These are phyloP conservation scores for Drosophila sechellia DNA, from an alignment of 1,140 invertebrate genomes.

Conservation along the genomic window DNA sequence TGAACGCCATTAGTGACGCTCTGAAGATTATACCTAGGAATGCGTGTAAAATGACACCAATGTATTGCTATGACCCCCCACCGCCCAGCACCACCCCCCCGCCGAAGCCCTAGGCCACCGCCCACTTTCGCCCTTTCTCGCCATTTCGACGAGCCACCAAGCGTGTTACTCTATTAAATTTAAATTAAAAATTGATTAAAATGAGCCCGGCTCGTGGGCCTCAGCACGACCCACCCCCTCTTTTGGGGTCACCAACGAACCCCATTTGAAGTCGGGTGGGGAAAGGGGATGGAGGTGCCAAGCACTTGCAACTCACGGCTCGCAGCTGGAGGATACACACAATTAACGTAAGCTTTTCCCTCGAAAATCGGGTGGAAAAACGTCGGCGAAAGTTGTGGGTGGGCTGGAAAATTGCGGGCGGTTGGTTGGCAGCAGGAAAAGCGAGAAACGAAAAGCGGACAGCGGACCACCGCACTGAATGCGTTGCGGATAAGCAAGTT, in stretches of 20 bases:
- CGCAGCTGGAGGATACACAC: conserved; percentile 72
- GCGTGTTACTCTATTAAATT: conserved; percentile 82
- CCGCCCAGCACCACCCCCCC: neutral
- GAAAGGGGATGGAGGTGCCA: conserved; percentile 20
- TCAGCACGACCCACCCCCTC: neutral
- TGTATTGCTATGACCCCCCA: conserved; percentile 40
- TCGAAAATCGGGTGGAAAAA: neutral
- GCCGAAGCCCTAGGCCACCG: neutral
- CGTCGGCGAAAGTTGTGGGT: conserved; percentile 3
- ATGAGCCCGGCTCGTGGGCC: conserved; percentile 48
- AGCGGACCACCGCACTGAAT: conserved; percentile 49
- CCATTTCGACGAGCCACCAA: conserved; percentile 31
- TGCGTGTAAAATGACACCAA: conserved; percentile 74
- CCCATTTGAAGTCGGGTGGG: neutral
- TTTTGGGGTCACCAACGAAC: conserved; percentile 4
- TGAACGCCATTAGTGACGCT: conserved; percentile 75
- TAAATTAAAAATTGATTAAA: conserved; percentile 84
- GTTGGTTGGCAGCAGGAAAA: neutral
- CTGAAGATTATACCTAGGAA: conserved; percentile 75
- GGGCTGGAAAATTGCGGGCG: neutral
- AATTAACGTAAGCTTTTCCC: conserved; percentile 74
- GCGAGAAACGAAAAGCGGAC: neutral
- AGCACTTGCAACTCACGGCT: conserved; percentile 36
- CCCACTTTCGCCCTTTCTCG: neutral
- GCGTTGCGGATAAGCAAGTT: conserved; percentile 70